Percentiles rank a stretch among this genome's conserved stretches.
These are phyloP conservation scores for Anastatus disparis DNA, from an alignment of 1,140 invertebrate species.

Conservation along the genomic window DNA sequence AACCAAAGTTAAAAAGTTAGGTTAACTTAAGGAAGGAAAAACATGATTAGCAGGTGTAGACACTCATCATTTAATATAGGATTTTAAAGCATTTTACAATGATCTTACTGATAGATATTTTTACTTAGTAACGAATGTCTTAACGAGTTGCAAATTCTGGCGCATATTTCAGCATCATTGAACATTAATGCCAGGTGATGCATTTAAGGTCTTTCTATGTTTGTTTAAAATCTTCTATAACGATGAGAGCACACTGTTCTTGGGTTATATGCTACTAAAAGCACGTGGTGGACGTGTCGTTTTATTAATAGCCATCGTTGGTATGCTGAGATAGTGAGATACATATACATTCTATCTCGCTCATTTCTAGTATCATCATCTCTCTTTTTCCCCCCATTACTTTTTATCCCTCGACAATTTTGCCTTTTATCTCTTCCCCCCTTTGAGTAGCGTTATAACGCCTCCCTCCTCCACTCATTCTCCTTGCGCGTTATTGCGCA, in stretches of 20 bases:
- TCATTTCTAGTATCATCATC: not conserved
- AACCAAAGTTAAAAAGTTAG: too few relatives aligned
- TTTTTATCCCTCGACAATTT: not conserved
- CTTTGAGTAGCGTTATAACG: too few relatives aligned
- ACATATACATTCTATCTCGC: too few relatives aligned
- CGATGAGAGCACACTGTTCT: conserved; percentile 51
- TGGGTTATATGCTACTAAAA: conserved; percentile 37
- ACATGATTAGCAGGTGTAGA: too few relatives aligned
- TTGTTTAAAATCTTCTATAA: too few relatives aligned
- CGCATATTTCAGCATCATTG: not conserved
- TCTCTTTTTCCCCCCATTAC: not conserved
- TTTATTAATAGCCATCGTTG: conserved; percentile 27
- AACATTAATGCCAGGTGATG: conserved; percentile 14
- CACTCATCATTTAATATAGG: too few relatives aligned
- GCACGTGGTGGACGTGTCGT: conserved; percentile 27
- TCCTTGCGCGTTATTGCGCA: conserved; percentile 16
- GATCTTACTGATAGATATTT: too few relatives aligned
- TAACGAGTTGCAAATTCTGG: too few relatives aligned
- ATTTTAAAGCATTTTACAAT: too few relatives aligned
- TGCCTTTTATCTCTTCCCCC: not conserved
- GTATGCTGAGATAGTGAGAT: too few relatives aligned
- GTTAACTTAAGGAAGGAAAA: too few relatives aligned
- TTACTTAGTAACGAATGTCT: too few relatives aligned
- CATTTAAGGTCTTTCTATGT: conserved; percentile 45
- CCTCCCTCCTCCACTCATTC: not conserved